Percentiles rank a stretch among this genome's conserved stretches.
Conservation (phyloP, 2,888 invertebrate species). For the Syritta pipiens region DNA sequence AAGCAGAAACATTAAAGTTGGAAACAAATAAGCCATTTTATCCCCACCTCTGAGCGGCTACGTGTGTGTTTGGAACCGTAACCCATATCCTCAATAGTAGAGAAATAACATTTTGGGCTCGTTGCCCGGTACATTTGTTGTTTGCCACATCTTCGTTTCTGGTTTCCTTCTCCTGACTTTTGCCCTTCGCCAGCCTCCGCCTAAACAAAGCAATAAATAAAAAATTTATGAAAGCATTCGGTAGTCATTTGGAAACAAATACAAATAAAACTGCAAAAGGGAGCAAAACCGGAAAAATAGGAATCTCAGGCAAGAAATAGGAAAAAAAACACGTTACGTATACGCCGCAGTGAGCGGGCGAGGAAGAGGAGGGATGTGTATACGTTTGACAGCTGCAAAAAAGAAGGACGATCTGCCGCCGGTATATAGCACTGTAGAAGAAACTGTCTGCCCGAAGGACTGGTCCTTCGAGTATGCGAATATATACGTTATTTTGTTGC, state of each 20-base stretch:
- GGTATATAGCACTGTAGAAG: conserved; percentile 31
- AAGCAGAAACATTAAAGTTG: conserved; percentile 62
- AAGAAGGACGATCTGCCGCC: conserved; percentile 42
- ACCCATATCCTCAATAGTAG: conserved; percentile 3
- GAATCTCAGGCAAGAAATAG: background rate
- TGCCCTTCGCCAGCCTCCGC: background rate
- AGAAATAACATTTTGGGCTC: conserved; percentile 60
- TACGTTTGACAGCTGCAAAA: conserved; percentile 55
- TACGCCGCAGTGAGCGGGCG: conserved; percentile 57
- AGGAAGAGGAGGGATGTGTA: conserved; percentile 11
- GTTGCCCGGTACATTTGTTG: conserved; percentile 46
- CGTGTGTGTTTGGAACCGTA: background rate
- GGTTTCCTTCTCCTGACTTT: background rate
- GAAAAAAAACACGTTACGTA: conserved; percentile 52
- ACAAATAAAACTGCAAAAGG: conserved; percentile 58
- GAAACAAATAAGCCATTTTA: conserved; percentile 43
- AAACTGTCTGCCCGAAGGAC: conserved; percentile 22
- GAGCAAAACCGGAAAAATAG: conserved; percentile 5
- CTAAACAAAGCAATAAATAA: conserved; percentile 67
- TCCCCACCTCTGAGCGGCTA: background rate
- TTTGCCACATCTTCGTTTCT: conserved; percentile 50
- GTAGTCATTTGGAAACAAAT: conserved; percentile 68
- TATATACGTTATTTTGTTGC: conserved; percentile 48
- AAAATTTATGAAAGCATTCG: conserved; percentile 68
- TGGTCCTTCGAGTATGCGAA: background rate